These are phyloP conservation scores for Rhizoglyphus robini DNA, from an alignment of 1,140 invertebrate species.

Conservation along the genomic window DNA sequence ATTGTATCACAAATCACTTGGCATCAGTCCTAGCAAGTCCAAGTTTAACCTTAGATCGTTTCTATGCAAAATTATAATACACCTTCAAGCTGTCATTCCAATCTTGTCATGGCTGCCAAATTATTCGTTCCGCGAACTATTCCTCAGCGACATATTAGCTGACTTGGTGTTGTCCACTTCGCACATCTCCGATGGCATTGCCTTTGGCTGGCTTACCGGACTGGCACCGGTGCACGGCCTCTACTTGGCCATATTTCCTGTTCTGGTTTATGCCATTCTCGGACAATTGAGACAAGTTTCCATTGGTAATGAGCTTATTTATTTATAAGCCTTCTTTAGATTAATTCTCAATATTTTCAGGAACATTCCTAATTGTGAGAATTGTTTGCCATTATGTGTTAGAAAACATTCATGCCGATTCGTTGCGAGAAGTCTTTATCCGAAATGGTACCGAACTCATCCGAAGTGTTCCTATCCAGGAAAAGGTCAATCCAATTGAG, in stretches of 20 bases:
- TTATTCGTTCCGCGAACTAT: not conserved
- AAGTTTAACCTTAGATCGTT: too few species aligned
- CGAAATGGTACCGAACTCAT: too few species aligned
- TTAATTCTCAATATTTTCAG: too few species aligned
- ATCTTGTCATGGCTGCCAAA: not conserved
- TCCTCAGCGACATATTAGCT: conserved; percentile 31
- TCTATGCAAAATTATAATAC: too few species aligned
- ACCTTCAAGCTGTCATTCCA: not conserved
- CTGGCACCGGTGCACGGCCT: conserved; percentile 74
- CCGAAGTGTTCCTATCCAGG: too few species aligned
- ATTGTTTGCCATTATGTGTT: too few species aligned
- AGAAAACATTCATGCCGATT: not conserved
- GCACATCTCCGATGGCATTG: conserved; percentile 88
- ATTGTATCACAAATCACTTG: too few species aligned
- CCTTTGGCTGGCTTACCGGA: conserved; percentile 71
- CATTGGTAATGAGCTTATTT: conserved; percentile 82
- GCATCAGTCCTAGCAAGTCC: too few species aligned
- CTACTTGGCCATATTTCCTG: conserved; percentile 87
- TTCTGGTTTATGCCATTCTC: conserved; percentile 71
- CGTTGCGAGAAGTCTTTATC: too few species aligned
- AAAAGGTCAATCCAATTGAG: too few species aligned
- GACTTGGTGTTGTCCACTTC: conserved; percentile 76
- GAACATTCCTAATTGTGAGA: too few species aligned
- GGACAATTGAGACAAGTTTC: conserved; percentile 83
- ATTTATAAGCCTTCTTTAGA: too few species aligned